A percentile compares a stretch with the other conserved stretches of the same genome.
Conservation (phyloP, 1,140 invertebrate genomes). For the Armadillidium nasatum region DNA sequence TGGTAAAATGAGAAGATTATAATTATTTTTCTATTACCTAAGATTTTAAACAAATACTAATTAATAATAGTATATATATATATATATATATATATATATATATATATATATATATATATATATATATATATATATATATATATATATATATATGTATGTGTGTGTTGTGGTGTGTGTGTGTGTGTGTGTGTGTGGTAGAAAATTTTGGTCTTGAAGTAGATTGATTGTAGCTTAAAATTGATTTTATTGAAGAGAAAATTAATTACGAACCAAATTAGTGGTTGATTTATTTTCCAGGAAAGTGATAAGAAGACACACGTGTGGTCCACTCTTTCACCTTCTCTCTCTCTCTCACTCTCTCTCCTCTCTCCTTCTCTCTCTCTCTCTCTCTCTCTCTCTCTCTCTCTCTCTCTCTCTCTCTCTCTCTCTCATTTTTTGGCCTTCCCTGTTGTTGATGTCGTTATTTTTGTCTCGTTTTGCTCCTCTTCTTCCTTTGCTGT, state of each 20-base stretch:
- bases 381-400: conserved; percentile 2
- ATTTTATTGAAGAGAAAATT: conserved; percentile 12
- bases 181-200: not conserved
- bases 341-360: not conserved
- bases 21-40: too few species aligned
- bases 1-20: too few species aligned
- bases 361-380: not conserved
- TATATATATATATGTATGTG: not conserved
- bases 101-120: not conserved
- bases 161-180: not conserved
- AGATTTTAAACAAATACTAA: too few species aligned
- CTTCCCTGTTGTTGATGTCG: not conserved
- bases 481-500: too few species aligned
- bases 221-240: conserved; percentile 11
- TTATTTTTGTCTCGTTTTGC: too few species aligned
- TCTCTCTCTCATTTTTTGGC: not conserved
- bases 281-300: conserved; percentile 11
- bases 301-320: conserved; percentile 1
- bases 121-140: not conserved
- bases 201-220: not conserved
- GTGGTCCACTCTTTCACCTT: not conserved
- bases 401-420: not conserved
- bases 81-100: not conserved
- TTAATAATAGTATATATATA: conserved; percentile 2
- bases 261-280: not conserved